These are phyloP conservation scores for Ariolimax columbianus DNA, from an alignment of 2,888 invertebrate genomes.

Conservation along the genomic window DNA sequence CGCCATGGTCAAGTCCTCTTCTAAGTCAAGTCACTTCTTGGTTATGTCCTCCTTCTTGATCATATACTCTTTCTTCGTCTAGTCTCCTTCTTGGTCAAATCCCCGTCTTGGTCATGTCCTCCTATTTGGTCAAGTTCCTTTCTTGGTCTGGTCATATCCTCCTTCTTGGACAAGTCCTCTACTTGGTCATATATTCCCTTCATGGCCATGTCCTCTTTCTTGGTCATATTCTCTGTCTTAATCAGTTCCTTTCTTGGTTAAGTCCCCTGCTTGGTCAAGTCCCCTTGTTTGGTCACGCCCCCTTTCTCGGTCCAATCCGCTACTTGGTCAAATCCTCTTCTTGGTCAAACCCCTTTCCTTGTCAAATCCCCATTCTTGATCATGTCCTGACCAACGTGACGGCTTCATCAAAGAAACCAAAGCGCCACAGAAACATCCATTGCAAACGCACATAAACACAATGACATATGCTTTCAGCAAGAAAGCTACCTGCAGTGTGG, in stretches of 20 bases:
- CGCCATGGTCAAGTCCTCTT: constrained; percentile 2
- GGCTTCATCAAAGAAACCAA: no score
- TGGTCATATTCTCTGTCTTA: neutral
- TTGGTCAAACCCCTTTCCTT: constrained; percentile 8
- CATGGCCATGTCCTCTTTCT: neutral
- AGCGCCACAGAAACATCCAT: no score
- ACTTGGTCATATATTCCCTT: neutral
- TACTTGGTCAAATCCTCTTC: no score
- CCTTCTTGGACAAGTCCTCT: no score
- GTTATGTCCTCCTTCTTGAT: constrained; percentile 6
- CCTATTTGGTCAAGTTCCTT: no score
- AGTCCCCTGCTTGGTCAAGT: neutral
- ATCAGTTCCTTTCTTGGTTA: neutral
- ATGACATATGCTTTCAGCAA: no score
- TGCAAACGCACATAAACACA: no score
- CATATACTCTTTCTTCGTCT: neutral
- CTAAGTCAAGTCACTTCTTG: neutral
- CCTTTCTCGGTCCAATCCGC: constrained; percentile 29
- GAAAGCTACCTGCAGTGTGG: no score
- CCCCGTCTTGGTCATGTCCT: neutral
- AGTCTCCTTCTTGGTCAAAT: neutral
- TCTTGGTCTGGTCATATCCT: no score
- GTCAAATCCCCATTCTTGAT: no score
- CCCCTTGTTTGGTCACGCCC: neutral
- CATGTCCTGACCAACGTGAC: no score